Percentiles rank a stretch among this genome's conserved stretches.
These are phyloP conservation scores for Mionectes olivaceus DNA, from an alignment of 2,797 vertebrate species.

Conservation along the genomic window DNA sequence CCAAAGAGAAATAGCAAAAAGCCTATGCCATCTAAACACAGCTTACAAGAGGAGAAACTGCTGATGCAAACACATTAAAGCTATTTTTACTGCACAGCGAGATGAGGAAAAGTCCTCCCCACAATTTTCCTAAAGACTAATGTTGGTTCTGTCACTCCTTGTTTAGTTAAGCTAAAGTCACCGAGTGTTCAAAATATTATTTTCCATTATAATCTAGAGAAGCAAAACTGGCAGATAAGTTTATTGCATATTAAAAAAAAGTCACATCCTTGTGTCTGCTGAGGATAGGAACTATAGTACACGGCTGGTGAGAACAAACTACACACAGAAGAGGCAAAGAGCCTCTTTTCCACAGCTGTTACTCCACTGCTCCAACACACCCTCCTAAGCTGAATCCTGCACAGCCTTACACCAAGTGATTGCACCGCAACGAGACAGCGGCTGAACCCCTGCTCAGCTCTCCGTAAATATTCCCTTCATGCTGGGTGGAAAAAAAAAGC, in stretches of 20 bases:
- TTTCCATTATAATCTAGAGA: constrained; percentile 10
- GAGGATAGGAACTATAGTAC: neutral
- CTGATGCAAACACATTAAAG: constrained; percentile 38
- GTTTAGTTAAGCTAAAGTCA: constrained; percentile 5
- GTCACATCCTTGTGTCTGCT: neutral
- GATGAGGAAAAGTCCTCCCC: neutral
- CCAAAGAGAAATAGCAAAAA: constrained; percentile 35
- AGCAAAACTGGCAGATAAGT: neutral
- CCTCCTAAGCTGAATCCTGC: neutral
- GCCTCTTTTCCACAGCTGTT: neutral
- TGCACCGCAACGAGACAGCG: neutral
- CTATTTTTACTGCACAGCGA: neutral
- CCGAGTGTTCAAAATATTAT: neutral
- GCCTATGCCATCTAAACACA: constrained; percentile 15
- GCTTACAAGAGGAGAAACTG: constrained; percentile 31
- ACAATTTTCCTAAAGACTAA: neutral
- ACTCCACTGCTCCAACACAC: neutral
- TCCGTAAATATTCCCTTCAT: neutral
- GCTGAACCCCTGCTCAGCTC: neutral
- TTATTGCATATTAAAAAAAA: neutral
- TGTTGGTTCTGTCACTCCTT: neutral
- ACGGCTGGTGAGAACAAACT: neutral
- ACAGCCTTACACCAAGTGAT: neutral
- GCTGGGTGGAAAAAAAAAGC: neutral
- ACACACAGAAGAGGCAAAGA: neutral